These are phyloP conservation scores for Holocentrus rufus DNA, from an alignment of 2,797 vertebrate species.

Conservation along the genomic window DNA sequence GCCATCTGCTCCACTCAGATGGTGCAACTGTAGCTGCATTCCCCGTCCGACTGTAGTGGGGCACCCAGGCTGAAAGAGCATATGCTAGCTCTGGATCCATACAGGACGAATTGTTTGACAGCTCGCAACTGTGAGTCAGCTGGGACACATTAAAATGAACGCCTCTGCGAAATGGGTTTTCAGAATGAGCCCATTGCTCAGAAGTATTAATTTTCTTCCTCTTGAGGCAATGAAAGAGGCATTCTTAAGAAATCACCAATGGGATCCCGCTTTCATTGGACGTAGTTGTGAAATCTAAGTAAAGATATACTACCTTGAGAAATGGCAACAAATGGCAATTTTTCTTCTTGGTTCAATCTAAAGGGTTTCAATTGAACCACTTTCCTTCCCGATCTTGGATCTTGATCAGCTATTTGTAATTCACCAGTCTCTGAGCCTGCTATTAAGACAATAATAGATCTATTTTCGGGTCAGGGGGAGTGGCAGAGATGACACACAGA, in stretches of 20 bases:
- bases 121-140: slow-evolving; percentile 12
- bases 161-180: slow-evolving; percentile 27
- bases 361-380: slow-evolving; percentile 20
- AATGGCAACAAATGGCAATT: slow-evolving; percentile 8
- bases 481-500: slow-evolving; percentile 30
- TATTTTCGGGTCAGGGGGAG: slow-evolving; percentile 51
- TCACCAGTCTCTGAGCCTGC: slow-evolving; percentile 34
- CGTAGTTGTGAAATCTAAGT: slow-evolving; percentile 17
- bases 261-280: slow-evolving; percentile 20
- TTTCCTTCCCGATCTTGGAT: slow-evolving; percentile 28
- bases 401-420: slow-evolving; percentile 50
- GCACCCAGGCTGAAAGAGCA: slow-evolving; percentile 46
- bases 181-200: slow-evolving; percentile 40
- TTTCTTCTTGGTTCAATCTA: slow-evolving; percentile 16
- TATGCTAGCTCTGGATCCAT: slow-evolving; percentile 39
- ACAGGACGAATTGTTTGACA: slow-evolving; percentile 18
- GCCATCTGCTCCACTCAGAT: slow-evolving; percentile 68
- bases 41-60: slow-evolving; percentile 29
- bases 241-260: slow-evolving; percentile 2
- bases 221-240: slow-evolving; percentile 6
- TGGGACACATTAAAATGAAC: slow-evolving; percentile 10
- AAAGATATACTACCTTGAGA: slow-evolving; percentile 20
- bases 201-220: slow-evolving; percentile 18
- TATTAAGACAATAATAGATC: slow-evolving; percentile 56
- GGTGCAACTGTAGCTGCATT: slow-evolving; percentile 38